Conservation (phyloP, 2,113 vertebrate genomes). For the Oreotrochilus melanogaster region DNA sequence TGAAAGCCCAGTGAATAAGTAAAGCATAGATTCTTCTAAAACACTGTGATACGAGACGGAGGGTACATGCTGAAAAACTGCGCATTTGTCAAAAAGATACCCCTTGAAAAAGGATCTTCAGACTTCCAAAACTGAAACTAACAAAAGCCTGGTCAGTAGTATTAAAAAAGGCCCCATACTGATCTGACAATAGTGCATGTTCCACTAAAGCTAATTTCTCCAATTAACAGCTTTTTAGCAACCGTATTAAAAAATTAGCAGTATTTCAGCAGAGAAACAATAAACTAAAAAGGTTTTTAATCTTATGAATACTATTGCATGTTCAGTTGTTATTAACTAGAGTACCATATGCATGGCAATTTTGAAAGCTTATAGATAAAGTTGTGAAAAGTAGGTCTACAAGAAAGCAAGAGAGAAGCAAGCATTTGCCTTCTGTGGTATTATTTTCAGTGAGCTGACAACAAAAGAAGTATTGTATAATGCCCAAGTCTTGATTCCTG, state of each 20-base stretch:
- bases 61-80: constrained; percentile 71
- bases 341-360: not conserved
- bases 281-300: not conserved
- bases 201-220: constrained; percentile 29
- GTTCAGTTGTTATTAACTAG: not conserved
- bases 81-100: constrained; percentile 62
- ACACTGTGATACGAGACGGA: constrained; percentile 79
- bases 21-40: constrained; percentile 80
- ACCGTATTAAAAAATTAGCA: not conserved
- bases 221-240: constrained; percentile 1
- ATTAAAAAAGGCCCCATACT: not conserved
- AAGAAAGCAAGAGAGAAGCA: constrained; percentile 18
- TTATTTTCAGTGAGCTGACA: constrained; percentile 37
- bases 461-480: constrained; percentile 5
- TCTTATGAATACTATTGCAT: not conserved
- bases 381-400: constrained; percentile 1
- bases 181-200: constrained; percentile 19
- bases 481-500: not conserved
- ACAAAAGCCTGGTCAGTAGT: constrained; percentile 28
- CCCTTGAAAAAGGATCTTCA: constrained; percentile 55
- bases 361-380: constrained; percentile 9
- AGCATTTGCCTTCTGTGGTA: not conserved
- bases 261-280: constrained; percentile 17
- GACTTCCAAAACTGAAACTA: constrained; percentile 45
- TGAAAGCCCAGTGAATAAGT: constrained; percentile 86